phyloP scores from a whole-genome alignment of 1,140 invertebrate genomes.

The Trichogramma pretiosum region DNA sequence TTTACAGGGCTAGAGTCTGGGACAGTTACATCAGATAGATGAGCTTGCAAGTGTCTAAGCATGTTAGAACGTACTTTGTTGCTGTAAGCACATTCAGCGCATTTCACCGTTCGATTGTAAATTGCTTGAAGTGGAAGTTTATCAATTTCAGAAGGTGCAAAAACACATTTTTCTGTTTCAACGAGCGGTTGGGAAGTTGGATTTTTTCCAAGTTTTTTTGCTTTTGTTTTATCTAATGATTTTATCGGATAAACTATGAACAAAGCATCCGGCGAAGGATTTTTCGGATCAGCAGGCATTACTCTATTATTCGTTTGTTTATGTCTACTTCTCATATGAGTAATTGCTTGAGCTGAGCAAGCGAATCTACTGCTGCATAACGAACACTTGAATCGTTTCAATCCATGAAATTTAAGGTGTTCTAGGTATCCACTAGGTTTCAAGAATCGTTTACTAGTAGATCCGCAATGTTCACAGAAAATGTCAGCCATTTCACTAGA shows the following conservation, averaged over 20 bases:
- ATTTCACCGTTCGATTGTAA: constrained; percentile 53
- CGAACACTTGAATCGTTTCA: constrained; percentile 46
- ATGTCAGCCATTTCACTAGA: constrained; percentile 22
- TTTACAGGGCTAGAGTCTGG: constrained; percentile 61
- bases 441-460: constrained; percentile 43
- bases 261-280: constrained; percentile 45
- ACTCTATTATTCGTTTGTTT: constrained; percentile 38
- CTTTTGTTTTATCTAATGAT: constrained; percentile 19
- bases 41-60: constrained; percentile 59
- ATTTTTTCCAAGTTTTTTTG: constrained; percentile 25
- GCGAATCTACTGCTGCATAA: constrained; percentile 45
- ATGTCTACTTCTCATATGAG: constrained; percentile 52
- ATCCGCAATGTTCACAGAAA: constrained; percentile 37
- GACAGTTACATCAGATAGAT: constrained; percentile 52
- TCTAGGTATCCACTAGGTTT: constrained; percentile 40
- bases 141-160: constrained; percentile 53
- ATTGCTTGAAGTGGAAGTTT: constrained; percentile 57
- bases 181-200: neutral
- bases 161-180: constrained; percentile 40
- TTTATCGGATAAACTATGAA: constrained; percentile 45
- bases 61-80: constrained; percentile 71
- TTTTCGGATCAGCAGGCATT: constrained; percentile 46
- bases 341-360: constrained; percentile 35
- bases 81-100: constrained; percentile 56
- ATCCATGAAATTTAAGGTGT: constrained; percentile 44